Evolutionary conservation across 2,797 vertebrate species (phyloP).

Genomic region (Anguilla anguilla): DNA sequence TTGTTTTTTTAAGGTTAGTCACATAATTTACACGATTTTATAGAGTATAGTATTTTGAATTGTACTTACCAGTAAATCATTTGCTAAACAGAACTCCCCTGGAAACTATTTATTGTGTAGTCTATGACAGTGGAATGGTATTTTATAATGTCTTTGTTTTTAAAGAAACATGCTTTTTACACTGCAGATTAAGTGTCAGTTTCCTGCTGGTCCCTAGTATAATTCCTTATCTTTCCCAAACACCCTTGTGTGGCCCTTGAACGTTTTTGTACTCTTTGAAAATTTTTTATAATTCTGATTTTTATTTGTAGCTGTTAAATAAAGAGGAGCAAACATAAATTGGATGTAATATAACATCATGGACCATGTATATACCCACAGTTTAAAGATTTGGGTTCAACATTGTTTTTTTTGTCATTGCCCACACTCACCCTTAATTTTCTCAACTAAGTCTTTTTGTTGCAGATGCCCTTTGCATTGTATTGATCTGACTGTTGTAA

Average conservation of each 20-base stretch:
- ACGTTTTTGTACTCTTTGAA: constrained; percentile 93
- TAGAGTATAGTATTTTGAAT: constrained; percentile 32
- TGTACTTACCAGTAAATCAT: constrained; percentile 28
- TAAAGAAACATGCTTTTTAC: constrained; percentile 81
- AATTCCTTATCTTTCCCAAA: constrained; percentile 49
- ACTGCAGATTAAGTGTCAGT: constrained; percentile 73
- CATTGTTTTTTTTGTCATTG: constrained; percentile 75
- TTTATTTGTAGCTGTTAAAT: constrained; percentile 89
- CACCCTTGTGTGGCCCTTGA: constrained; percentile 65
- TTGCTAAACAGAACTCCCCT: constrained; percentile 38
- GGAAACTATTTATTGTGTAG: constrained; percentile 53
- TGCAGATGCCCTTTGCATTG: constrained; percentile 88
- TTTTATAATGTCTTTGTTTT: constrained; percentile 47
- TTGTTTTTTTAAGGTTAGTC: neutral
- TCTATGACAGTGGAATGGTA: constrained; percentile 39
- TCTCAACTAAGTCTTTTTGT: constrained; percentile 74
- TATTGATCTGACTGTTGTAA: constrained; percentile 96
- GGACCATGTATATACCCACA: constrained; percentile 84
- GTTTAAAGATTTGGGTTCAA: constrained; percentile 81
- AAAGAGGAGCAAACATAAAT: constrained; percentile 64
- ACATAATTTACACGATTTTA: constrained; percentile 28
- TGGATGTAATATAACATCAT: constrained; percentile 83
- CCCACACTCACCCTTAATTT: constrained; percentile 67
- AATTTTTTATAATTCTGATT: constrained; percentile 90
- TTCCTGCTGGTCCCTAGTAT: constrained; percentile 53